Conservation (phyloP, 2,113 vertebrate species). For the Otis tarda region DNA sequence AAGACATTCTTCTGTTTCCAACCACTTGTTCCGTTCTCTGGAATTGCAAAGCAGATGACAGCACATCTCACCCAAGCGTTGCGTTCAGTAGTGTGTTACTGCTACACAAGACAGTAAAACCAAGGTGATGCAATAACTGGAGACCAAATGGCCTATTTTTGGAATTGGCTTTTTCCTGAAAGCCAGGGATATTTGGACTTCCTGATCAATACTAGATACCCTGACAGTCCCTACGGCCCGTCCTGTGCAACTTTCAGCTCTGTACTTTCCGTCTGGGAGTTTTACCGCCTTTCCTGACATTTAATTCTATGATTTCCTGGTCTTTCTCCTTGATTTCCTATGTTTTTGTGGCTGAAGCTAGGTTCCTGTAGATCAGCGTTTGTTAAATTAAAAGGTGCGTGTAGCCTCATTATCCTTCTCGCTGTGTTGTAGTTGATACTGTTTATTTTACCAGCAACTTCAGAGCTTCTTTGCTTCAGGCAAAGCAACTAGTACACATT, state of each 20-base stretch:
- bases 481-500: conserved; percentile 77
- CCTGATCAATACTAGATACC: neutral
- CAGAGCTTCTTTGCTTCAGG: conserved; percentile 76
- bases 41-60: too few species aligned
- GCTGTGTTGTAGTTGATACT: conserved; percentile 69
- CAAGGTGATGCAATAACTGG: neutral
- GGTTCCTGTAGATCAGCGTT: conserved; percentile 22
- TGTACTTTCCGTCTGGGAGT: neutral
- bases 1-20: neutral
- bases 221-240: neutral
- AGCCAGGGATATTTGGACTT: conserved; percentile 21
- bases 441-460: conserved; percentile 81
- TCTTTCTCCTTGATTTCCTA: neutral
- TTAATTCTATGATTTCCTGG: neutral
- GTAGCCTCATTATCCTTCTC: conserved; percentile 61
- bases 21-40: neutral
- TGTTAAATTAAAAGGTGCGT: conserved; percentile 57
- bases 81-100: neutral
- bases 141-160: neutral
- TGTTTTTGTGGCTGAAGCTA: conserved; percentile 55
- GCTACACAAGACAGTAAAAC: neutral
- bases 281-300: neutral
- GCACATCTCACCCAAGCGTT: neutral
- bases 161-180: neutral
- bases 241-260: neutral